phyloP scores from a whole-genome alignment of 2,797 vertebrate species.

The Pampus argenteus region DNA sequence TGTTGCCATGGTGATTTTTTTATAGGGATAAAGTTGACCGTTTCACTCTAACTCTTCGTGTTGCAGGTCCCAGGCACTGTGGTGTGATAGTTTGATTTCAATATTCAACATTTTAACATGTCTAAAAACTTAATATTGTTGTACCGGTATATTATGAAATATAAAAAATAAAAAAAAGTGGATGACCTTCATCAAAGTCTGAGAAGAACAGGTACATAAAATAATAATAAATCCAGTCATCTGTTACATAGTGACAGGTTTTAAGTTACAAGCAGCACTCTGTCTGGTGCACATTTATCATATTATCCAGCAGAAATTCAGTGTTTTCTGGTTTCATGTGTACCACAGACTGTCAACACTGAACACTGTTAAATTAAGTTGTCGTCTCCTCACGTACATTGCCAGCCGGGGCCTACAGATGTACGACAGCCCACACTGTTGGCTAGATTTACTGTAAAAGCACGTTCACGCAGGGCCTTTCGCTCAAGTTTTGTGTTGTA shows the following conservation, averaged over 20 bases:
- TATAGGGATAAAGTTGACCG: background rate
- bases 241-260: no score
- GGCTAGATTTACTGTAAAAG: background rate
- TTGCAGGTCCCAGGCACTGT: background rate
- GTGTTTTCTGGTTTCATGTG: conserved; percentile 29
- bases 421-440: background rate
- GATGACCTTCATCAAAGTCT: background rate
- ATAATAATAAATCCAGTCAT: background rate
- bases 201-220: background rate
- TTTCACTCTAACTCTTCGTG: background rate
- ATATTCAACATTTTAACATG: background rate
- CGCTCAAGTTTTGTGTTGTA: background rate
- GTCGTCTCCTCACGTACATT: background rate
- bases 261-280: conserved; percentile 14
- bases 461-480: background rate
- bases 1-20: conserved; percentile 47
- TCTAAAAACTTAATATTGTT: background rate
- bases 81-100: background rate
- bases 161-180: background rate
- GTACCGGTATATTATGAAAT: no score
- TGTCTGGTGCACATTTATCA: conserved; percentile 28
- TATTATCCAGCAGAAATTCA: conserved; percentile 17
- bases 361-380: conserved; percentile 5
- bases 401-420: background rate
- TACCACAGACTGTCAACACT: conserved; percentile 12